Evolutionary conservation across 2,113 vertebrate species (phyloP).

Genomic region (Trichomycterus rosablanca): DNA sequence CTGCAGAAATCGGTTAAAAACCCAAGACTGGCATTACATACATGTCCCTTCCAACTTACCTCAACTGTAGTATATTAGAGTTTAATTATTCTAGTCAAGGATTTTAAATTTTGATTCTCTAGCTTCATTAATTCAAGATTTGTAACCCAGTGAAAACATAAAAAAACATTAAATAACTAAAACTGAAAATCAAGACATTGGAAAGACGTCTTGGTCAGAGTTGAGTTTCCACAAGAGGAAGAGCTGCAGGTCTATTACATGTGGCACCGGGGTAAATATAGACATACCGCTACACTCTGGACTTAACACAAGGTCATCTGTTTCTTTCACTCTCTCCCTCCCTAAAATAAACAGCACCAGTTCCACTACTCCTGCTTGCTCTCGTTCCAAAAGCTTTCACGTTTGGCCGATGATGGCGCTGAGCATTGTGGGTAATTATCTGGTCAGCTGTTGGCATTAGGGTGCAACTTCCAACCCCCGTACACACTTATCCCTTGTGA

Average conservation of each 20-base stretch:
- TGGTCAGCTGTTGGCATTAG: constrained; percentile 67
- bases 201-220: background rate
- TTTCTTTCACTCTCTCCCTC: constrained; percentile 46
- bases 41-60: too few relatives aligned
- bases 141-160: too few relatives aligned
- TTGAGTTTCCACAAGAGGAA: too few relatives aligned
- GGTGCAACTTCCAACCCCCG: constrained; percentile 47
- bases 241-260: background rate
- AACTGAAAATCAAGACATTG: too few relatives aligned
- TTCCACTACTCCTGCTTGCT: constrained; percentile 45
- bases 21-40: too few relatives aligned
- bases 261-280: constrained; percentile 38
- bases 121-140: too few relatives aligned
- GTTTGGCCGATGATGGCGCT: constrained; percentile 62
- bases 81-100: too few relatives aligned
- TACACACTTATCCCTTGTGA: constrained; percentile 23
- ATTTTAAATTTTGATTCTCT: too few relatives aligned
- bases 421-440: constrained; percentile 54
- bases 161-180: too few relatives aligned
- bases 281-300: constrained; percentile 36
- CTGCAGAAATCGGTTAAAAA: too few relatives aligned
- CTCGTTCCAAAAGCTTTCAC: constrained; percentile 64
- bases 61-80: too few relatives aligned
- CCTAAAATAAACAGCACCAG: constrained; percentile 71
- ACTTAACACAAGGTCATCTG: constrained; percentile 41